Base-by-base conservation (phyloP, 1,140 invertebrate genomes). In the Bombus balteatus region DNA sequence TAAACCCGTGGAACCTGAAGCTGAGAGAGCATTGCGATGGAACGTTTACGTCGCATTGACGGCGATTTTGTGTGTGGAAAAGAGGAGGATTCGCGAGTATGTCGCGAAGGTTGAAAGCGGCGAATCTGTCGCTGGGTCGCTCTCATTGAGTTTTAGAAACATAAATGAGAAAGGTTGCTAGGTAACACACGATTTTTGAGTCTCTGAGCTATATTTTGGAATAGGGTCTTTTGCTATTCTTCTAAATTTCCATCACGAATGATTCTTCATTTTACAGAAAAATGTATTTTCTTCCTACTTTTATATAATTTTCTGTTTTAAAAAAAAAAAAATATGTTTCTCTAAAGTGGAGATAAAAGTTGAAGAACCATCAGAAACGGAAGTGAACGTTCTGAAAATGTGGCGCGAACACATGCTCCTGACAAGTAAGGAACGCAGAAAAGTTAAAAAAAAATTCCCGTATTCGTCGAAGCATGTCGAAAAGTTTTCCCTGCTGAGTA, bases 361-460 rank as follows among this genome's bases (percentile, higher is more conserved):
- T 28, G 18, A 13, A 57, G 73, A 10, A 75, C 34, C 43, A 22
- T 57, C 43, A n/a, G 39, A 59, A 59, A 82, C 57, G 37, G 13
- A 32, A 41, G 28, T 13, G 32, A 25, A 28, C 13, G 37, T 2
- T 41, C 82, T 70, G 43, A 3, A 84, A 79, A 79, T 32, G 22
- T 8, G 13, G 22, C 53, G 43, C 9, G 5, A 32, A 32, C 65
- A 57, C 57, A 79, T 57, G 28, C n/a, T 32, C 4, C 47, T 1
- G 41, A 65, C 73, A 32, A 74, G 62, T 57, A 66, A 37, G 59
- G 47, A 57, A 25, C 34, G 32, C 22, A 13, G 25, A 53, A 81
- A 59, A 53, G 72, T 86, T 82, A 75, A 75, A 86, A 84, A 81
- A 75, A 84, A 81, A 75, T 86, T 85, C 32, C 32, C 39, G 72